These are phyloP conservation scores for Mobula hypostoma DNA, from an alignment of 2,113 vertebrate genomes.

Conservation along the genomic window DNA sequence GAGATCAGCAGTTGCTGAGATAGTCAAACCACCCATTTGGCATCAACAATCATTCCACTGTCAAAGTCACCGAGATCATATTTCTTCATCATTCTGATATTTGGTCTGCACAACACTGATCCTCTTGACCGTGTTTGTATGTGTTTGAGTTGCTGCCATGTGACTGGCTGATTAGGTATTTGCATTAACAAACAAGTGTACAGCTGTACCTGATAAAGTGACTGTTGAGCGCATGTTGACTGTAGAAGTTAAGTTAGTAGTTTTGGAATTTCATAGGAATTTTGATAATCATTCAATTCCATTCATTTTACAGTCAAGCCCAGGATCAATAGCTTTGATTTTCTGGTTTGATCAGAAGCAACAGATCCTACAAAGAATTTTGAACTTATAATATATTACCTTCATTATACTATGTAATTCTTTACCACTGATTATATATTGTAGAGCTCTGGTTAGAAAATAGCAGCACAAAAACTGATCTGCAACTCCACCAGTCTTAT, in stretches of 20 bases:
- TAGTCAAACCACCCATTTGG: too few relatives aligned
- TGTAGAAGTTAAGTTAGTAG: background rate
- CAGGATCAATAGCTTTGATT: background rate
- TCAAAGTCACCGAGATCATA: too few relatives aligned
- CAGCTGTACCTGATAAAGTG: too few relatives aligned
- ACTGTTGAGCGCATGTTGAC: background rate
- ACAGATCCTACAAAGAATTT: background rate
- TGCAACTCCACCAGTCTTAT: background rate
- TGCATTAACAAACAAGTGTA: too few relatives aligned
- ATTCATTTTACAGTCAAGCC: background rate
- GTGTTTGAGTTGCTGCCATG: too few relatives aligned
- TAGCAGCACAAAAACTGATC: background rate
- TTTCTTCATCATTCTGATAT: too few relatives aligned
- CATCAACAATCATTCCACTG: too few relatives aligned
- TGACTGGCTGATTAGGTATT: too few relatives aligned
- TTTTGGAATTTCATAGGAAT: background rate
- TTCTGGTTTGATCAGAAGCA: background rate
- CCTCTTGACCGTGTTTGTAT: too few relatives aligned
- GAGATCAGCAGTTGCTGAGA: too few relatives aligned
- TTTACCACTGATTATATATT: background rate
- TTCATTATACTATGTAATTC: background rate
- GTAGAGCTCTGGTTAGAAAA: background rate
- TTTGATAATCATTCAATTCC: background rate
- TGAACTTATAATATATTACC: background rate
- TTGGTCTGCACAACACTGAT: too few relatives aligned